Evolutionary conservation across 23 tunicate genomes (phyloP).

Genomic region (Pegea sp.): DNA sequence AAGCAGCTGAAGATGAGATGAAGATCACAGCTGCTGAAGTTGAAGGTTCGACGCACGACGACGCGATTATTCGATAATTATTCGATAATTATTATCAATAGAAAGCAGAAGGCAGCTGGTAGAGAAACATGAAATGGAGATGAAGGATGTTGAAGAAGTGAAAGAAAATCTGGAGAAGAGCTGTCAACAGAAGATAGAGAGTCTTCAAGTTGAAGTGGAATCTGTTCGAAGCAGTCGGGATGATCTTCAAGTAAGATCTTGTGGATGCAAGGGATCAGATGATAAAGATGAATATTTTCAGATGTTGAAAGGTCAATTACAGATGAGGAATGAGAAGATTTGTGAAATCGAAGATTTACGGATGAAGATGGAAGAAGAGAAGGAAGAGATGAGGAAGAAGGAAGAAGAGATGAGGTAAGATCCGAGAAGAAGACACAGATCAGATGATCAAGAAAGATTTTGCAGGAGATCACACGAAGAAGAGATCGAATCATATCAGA

Average conservation of each 20-base stretch:
- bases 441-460: slow-evolving; percentile 6
- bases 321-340: slow-evolving; percentile 31
- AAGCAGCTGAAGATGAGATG: too few species aligned
- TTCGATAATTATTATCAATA: neutral
- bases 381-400: slow-evolving; percentile 10
- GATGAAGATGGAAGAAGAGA: slow-evolving; percentile 27
- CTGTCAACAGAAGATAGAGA: slow-evolving; percentile 18
- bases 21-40: too few species aligned
- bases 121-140: neutral
- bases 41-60: too few species aligned
- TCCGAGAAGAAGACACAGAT: too few species aligned
- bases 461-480: slow-evolving; percentile 1
- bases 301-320: slow-evolving; percentile 38
- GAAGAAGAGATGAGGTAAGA: slow-evolving; percentile 9
- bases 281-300: slow-evolving; percentile 2
- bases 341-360: slow-evolving; percentile 33
- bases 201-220: slow-evolving; percentile 64
- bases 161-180: slow-evolving; percentile 11
- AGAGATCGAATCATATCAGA: too few species aligned
- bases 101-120: neutral
- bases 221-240: slow-evolving; percentile 22
- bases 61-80: too few species aligned
- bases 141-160: slow-evolving; percentile 5
- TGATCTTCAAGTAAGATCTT: slow-evolving; percentile 33
- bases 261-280: neutral